Percentiles rank a stretch among this genome's conserved stretches.
phyloP scores from a whole-genome alignment of 2,797 vertebrate species.

The Myoxocephalus aenaeus region DNA sequence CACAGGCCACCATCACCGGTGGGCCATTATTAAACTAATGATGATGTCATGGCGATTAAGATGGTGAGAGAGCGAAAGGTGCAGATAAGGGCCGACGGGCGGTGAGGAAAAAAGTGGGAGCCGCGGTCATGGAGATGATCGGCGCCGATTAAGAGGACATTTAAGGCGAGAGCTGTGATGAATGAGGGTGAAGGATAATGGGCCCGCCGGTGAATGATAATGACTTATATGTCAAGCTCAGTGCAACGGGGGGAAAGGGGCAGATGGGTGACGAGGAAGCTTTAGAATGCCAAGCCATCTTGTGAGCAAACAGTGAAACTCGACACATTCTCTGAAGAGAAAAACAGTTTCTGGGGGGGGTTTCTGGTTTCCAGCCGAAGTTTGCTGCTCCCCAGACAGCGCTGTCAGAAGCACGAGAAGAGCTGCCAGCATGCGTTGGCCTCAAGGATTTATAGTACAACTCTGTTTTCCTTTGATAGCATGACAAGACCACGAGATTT shows the following conservation, averaged over 20 bases:
- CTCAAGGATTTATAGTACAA: constrained; percentile 14
- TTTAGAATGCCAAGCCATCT: not conserved
- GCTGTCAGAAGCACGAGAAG: constrained; percentile 18
- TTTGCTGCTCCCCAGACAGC: not conserved
- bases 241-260: not conserved
- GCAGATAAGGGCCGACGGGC: constrained; percentile 33
- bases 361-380: constrained; percentile 11
- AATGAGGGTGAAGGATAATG: constrained; percentile 43
- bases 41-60: constrained; percentile 58
- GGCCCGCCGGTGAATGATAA: constrained; percentile 35
- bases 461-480: constrained; percentile 21
- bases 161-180: constrained; percentile 34
- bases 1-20: constrained; percentile 24
- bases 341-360: not conserved
- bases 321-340: not conserved
- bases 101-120: constrained; percentile 42
- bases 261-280: constrained; percentile 4
- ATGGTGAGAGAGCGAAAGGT: constrained; percentile 42
- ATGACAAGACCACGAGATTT: constrained; percentile 31
- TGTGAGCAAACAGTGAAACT: too few relatives aligned
- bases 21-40: constrained; percentile 56
- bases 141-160: constrained; percentile 30
- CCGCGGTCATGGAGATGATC: constrained; percentile 15
- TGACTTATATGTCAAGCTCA: constrained; percentile 30
- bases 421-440: not conserved